Conservation (phyloP, 2,888 invertebrate genomes). For the Antheraea yamamai region DNA sequence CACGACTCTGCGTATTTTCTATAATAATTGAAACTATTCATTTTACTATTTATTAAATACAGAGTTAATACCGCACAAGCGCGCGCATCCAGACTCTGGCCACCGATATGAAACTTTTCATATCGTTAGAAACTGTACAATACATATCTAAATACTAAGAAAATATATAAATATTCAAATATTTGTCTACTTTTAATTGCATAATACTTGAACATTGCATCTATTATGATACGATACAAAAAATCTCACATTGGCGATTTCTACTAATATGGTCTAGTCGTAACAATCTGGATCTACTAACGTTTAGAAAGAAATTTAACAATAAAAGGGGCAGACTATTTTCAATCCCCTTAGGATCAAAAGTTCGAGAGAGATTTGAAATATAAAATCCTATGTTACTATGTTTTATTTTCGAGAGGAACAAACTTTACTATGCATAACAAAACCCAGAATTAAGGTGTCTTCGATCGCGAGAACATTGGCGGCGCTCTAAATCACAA, state of each 20-base stretch:
- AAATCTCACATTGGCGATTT: slow-evolving; percentile 56
- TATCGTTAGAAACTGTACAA: slow-evolving; percentile 40
- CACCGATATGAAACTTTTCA: slow-evolving; percentile 31
- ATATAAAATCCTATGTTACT: slow-evolving; percentile 12
- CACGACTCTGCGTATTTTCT: slow-evolving; percentile 44
- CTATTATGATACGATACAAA: slow-evolving; percentile 29
- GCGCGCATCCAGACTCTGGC: slow-evolving; percentile 31
- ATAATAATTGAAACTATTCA: slow-evolving; percentile 21
- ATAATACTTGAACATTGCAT: slow-evolving; percentile 51
- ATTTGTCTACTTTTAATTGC: slow-evolving; percentile 53
- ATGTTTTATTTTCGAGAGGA: not conserved
- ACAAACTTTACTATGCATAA: not conserved
- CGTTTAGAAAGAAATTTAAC: slow-evolving; percentile 11
- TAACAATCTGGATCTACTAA: slow-evolving; percentile 30
- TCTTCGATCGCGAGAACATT: slow-evolving; percentile 20
- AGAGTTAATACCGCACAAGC: slow-evolving; percentile 11
- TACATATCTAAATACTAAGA: slow-evolving; percentile 58
- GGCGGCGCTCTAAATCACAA: slow-evolving; percentile 17
- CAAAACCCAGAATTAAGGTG: slow-evolving; percentile 16
- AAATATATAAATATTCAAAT: slow-evolving; percentile 62
- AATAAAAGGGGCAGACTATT: not conserved
- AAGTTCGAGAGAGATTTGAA: not conserved
- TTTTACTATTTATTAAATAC: slow-evolving; percentile 18
- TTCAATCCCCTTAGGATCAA: not conserved
- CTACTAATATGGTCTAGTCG: slow-evolving; percentile 57